Evolutionary conservation across 1,140 invertebrate species (phyloP), one percentile per base, ranked within the genome.

Genomic region (Eriocheir sinensis): DNA sequence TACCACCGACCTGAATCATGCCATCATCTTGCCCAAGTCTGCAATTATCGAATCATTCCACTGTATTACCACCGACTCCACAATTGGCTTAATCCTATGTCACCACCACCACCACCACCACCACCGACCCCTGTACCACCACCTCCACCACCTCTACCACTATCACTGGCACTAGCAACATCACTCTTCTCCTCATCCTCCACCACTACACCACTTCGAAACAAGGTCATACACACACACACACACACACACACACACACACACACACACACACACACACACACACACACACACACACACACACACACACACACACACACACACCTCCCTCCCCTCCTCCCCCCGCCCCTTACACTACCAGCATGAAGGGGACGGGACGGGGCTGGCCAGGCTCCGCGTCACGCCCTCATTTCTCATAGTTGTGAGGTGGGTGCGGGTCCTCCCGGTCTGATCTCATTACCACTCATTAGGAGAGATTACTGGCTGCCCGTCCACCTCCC

Each of bases 391-490:
- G 17, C 89, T 9, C 36, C 8, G 44, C 79, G 21, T 91, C 44
- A 86, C 89, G 60, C 89, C 89, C 93, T 60, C 93, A 94, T 94
- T 94, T 88, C 89, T 94, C 93, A 94, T 94, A 91, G 60, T 94
- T 94, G 93, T 81, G 93, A 79, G 92, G 93, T 89, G 86, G 93
- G 44, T 94, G 93, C 89, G 93, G 93, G 93, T 91, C 80, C 60
- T 53, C 34, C 79, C 89, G 72, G 89, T 91, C 81, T 86, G 93
- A 94, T 94, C 93, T 94, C 93, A 91, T 94, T 94, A 94, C 93
- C 89, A 72, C 89, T 94, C 93, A 94, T 94, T 94, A 94, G 89
- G 93, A 40, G 93, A 86, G 93, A 94, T 94, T 94, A 94, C 93
- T 86, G 89, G 91, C 80, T 72, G 89, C 36, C 53, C 48, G 85